Evolutionary conservation across 1,140 invertebrate genomes (phyloP), one percentile per base, ranked within the genome.

Genomic region (Sarcophaga peregrina): DNA sequence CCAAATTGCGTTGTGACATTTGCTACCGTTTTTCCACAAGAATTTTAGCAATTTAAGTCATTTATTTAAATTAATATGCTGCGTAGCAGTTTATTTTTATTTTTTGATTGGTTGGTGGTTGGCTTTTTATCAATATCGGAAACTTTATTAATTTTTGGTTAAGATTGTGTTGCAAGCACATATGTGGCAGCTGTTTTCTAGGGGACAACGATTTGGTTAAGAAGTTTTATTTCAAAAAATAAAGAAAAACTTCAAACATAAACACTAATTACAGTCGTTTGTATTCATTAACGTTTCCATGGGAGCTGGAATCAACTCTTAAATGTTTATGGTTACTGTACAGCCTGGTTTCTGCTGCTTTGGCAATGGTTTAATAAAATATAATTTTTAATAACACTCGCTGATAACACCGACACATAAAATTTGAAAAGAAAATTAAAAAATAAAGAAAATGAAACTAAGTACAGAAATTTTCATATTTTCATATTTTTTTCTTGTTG

Each of bases 331-430:
- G n/a, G n/a, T n/a, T n/a, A n/a, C n/a, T n/a, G n/a, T n/a, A n/a
- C n/a, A n/a, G 13, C 54, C 13, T 13, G 13, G 7, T 15, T 13
- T 7, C 15, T 58, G 11, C n/a, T 58, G 9, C n/a, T 58, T 15
- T 58, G 52, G 52, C 52, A 17, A 17, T 68, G 58, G 58, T 68
- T 68, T 17, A 68, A 68, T 68, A 68, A 68, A 68, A 68, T 68
- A 68, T 68, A 68, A 68, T 68, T 68, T 68, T 68, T 68, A 68
- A 68, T 68, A 68, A 68, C n/a, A 10, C 62, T 68, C 17, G 20
- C 10, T 68, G n/a, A 58, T 58, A 58, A 58, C 54, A 58, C 13
- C 15, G 13, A 58, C 15, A 58, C n/a, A n/a, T n/a, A 5, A n/a
- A n/a, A 58, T n/a, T n/a, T 13, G n/a, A n/a, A 58, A 58, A 58